These are phyloP conservation scores for Alca torda DNA, from an alignment of 2,797 vertebrate genomes.

Conservation along the genomic window DNA sequence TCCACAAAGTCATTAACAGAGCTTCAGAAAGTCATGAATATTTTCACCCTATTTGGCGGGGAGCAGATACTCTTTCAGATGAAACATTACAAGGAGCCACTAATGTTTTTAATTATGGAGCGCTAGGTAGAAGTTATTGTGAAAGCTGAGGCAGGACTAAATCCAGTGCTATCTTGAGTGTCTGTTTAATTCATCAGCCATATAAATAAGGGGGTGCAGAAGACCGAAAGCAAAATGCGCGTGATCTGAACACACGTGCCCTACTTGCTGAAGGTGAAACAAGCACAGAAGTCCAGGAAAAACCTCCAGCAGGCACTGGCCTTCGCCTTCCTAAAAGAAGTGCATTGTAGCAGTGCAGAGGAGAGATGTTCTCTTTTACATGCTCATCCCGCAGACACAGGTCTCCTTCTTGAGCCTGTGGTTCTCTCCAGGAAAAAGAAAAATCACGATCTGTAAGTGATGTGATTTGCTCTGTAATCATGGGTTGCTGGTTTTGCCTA, in stretches of 20 bases:
- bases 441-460: fast-evolving
- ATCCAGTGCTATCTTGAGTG: neutral
- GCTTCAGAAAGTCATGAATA: slow-evolving; percentile 23
- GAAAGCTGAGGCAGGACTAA: neutral
- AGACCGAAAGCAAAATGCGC: neutral
- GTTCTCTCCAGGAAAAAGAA: neutral
- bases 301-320: neutral
- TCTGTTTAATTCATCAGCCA: neutral
- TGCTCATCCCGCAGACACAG: neutral
- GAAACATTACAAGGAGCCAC: neutral
- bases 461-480: neutral
- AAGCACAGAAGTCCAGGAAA: neutral
- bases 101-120: slow-evolving; percentile 70
- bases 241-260: neutral
- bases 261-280: neutral
- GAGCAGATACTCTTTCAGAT: slow-evolving; percentile 11
- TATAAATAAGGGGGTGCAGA: neutral
- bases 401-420: neutral
- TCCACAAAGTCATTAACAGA: slow-evolving; percentile 4
- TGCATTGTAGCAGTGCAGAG: neutral
- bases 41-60: neutral
- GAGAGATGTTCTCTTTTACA: fast-evolving
- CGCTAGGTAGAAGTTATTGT: neutral
- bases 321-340: neutral
- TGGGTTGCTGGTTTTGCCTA: neutral